Percentiles rank a stretch among this genome's conserved stretches.
Conservation (phyloP, 2,113 vertebrate genomes). For the Bubo blakistoni region DNA sequence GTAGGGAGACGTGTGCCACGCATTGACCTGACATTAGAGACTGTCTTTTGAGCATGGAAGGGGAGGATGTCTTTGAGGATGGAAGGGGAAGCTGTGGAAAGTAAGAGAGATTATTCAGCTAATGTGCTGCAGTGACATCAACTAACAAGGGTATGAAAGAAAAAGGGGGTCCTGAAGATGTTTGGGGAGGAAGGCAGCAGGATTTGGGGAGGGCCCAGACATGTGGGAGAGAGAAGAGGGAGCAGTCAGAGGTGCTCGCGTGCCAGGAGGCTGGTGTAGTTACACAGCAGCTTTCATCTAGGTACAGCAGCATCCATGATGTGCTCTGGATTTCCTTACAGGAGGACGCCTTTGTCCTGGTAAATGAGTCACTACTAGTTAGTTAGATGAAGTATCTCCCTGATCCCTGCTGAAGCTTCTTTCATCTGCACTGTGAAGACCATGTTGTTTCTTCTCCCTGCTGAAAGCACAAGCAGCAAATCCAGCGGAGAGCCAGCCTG, state of each 20-base stretch:
- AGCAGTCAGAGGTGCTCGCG: neutral
- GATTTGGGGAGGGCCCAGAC: neutral
- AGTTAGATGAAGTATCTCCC: neutral
- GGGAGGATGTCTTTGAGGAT: neutral
- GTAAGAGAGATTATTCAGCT: neutral
- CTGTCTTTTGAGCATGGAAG: neutral
- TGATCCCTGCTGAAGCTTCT: neutral
- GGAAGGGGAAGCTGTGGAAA: neutral
- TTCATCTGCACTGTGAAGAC: neutral
- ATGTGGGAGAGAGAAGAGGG: neutral
- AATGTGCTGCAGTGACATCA: neutral
- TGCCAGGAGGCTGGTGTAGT: neutral
- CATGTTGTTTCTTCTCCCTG: neutral
- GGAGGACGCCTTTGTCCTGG: neutral
- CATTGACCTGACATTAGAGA: neutral
- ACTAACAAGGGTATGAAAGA: neutral
- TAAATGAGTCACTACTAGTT: neutral
- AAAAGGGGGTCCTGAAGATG: neutral
- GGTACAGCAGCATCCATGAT: neutral
- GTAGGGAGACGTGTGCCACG: neutral
- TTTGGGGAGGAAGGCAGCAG: neutral
- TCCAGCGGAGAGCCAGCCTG: neutral
- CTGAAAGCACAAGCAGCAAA: neutral
- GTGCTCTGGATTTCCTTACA: neutral
- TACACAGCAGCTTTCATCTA: neutral